phyloP scores from a whole-genome alignment of 2,797 vertebrate species.

The Muraenolepis orangiensis region DNA sequence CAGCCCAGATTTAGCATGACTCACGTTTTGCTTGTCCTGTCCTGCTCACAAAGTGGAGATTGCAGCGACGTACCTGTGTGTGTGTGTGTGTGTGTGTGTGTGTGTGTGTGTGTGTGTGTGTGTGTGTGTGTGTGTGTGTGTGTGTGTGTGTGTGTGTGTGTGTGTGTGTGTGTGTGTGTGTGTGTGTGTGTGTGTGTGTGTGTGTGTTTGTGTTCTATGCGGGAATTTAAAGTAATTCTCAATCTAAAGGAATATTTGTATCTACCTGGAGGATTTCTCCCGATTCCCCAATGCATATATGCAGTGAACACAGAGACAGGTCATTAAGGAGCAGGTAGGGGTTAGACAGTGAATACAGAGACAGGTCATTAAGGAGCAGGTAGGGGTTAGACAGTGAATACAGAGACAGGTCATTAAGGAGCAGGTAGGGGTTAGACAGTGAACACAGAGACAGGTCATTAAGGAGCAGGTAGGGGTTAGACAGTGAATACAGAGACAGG shows the following conservation, averaged over 20 bases:
- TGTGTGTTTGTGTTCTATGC: neutral
- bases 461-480: no score
- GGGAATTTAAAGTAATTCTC: neutral
- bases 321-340: no score
- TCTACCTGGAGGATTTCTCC: neutral
- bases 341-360: no score
- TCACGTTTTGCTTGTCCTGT: conserved; percentile 10
- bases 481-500: no score
- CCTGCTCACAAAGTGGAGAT: neutral
- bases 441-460: no score
- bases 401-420: no score
- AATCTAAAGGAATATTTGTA: neutral
- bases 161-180: no score
- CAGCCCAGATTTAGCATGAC: neutral
- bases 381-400: no score
- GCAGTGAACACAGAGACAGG: no score
- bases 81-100: conserved; percentile 1
- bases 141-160: neutral
- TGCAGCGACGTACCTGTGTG: neutral
- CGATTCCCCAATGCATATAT: neutral
- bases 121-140: neutral
- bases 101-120: conserved; percentile 9
- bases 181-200: neutral
- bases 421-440: no score
- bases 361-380: no score